Conservation (phyloP, 2,797 vertebrate species). For the Melopsittacus undulatus region DNA sequence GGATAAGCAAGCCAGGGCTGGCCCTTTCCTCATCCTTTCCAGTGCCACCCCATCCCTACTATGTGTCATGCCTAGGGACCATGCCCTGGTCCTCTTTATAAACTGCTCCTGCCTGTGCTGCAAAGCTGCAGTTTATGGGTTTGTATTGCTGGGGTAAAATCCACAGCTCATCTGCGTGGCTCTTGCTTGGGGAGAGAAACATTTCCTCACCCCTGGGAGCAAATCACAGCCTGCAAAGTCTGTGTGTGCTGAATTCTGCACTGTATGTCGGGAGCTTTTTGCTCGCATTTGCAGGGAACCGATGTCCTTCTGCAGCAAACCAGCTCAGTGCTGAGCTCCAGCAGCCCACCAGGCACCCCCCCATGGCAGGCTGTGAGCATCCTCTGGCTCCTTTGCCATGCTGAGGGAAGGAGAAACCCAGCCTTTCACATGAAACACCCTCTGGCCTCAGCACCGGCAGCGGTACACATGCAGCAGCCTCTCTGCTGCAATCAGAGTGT, state of each 20-base stretch:
- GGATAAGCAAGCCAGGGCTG: neutral
- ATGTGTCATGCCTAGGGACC: fast-evolving
- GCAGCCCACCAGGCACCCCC: neutral
- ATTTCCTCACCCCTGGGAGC: neutral
- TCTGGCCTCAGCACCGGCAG: neutral
- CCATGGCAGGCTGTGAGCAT: neutral
- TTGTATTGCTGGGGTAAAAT: neutral
- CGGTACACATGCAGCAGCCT: fast-evolving
- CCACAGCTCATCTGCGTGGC: fast-evolving
- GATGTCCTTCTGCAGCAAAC: neutral
- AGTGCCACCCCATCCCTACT: neutral
- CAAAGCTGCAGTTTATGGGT: neutral
- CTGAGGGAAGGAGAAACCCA: neutral
- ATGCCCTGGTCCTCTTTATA: fast-evolving
- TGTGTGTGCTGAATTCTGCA: neutral
- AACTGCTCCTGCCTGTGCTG: neutral
- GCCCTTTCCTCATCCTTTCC: neutral
- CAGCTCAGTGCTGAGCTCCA: fast-evolving
- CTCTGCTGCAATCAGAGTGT: neutral
- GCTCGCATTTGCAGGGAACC: fast-evolving
- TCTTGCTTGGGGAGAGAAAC: fast-evolving
- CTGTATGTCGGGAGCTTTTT: fast-evolving
- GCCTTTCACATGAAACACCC: neutral
- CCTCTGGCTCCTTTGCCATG: neutral
- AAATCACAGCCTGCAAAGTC: neutral